A percentile compares a stretch with the other conserved stretches of the same genome.
phyloP scores from a whole-genome alignment of 1,140 invertebrate species.

The Drosophila orena region DNA sequence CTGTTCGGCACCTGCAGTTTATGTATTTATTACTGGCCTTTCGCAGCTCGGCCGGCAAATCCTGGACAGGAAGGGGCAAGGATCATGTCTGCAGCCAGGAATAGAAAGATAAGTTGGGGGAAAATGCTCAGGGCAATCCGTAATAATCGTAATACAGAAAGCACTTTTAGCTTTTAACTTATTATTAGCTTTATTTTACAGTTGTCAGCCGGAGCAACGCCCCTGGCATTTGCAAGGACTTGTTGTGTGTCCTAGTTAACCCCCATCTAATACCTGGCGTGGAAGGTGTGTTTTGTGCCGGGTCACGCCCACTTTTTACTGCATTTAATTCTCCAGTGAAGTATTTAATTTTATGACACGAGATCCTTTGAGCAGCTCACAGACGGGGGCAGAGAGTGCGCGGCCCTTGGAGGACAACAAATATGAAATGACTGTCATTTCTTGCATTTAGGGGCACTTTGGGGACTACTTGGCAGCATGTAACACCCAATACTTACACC shows the following conservation, averaged over 20 bases:
- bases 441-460: slow-evolving; percentile 83
- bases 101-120: too few species aligned
- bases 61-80: slow-evolving; percentile 8
- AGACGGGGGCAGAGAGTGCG: slow-evolving; percentile 23
- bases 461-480: slow-evolving; percentile 81
- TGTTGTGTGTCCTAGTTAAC: slow-evolving; percentile 43
- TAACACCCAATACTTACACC: slow-evolving; percentile 78
- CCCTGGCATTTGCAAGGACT: slow-evolving; percentile 52
- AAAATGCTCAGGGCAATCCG: slow-evolving; percentile 43
- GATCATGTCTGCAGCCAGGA: slow-evolving; percentile 31
- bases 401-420: slow-evolving; percentile 77
- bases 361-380: slow-evolving; percentile 39
- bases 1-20: slow-evolving; percentile 52
- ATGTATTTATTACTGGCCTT: slow-evolving; percentile 63
- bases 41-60: slow-evolving; percentile 48
- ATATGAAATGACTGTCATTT: slow-evolving; percentile 83
- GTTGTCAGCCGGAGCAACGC: slow-evolving; percentile 64
- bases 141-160: slow-evolving; percentile 79
- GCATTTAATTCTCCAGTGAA: slow-evolving; percentile 83
- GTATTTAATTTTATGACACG: slow-evolving; percentile 83
- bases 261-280: slow-evolving; percentile 19
- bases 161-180: slow-evolving; percentile 82
- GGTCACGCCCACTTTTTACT: slow-evolving; percentile 79
- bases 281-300: slow-evolving; percentile 61
- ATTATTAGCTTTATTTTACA: slow-evolving; percentile 79